A percentile compares a stretch with the other conserved stretches of the same genome.
Conservation (phyloP, 2,888 invertebrate species). For the Noctua janthe region DNA sequence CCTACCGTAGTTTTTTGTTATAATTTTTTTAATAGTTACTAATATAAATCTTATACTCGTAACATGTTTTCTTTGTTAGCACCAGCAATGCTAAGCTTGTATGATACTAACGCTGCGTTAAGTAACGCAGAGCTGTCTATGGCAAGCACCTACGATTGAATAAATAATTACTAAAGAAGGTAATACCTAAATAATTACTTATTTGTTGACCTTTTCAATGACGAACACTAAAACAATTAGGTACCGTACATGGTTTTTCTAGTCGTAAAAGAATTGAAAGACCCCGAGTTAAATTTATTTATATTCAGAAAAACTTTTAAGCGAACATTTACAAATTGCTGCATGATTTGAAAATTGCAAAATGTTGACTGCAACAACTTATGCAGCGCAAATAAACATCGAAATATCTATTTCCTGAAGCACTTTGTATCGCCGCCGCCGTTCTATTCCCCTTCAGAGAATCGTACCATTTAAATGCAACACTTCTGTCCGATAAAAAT, state of each 20-base stretch:
- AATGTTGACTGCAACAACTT: constrained; percentile 13
- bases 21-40: neutral
- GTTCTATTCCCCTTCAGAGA: constrained; percentile 56
- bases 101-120: neutral
- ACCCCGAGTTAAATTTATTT: neutral
- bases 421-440: constrained; percentile 32
- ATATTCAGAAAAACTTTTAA: neutral
- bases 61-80: neutral
- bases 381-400: constrained; percentile 43
- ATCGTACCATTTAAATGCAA: constrained; percentile 66
- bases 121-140: neutral
- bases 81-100: neutral
- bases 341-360: neutral
- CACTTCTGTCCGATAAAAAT: constrained; percentile 63
- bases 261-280: neutral
- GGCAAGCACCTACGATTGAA: neutral
- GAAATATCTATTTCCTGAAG: constrained; percentile 47
- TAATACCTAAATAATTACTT: neutral
- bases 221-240: neutral
- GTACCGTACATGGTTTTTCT: too few relatives aligned
- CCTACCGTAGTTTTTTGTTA: neutral
- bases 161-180: too few relatives aligned
- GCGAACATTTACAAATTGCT: neutral
- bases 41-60: neutral
- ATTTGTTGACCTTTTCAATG: neutral